phyloP scores from a whole-genome alignment of 2,888 invertebrate species.

The Phytoseiulus persimilis region DNA sequence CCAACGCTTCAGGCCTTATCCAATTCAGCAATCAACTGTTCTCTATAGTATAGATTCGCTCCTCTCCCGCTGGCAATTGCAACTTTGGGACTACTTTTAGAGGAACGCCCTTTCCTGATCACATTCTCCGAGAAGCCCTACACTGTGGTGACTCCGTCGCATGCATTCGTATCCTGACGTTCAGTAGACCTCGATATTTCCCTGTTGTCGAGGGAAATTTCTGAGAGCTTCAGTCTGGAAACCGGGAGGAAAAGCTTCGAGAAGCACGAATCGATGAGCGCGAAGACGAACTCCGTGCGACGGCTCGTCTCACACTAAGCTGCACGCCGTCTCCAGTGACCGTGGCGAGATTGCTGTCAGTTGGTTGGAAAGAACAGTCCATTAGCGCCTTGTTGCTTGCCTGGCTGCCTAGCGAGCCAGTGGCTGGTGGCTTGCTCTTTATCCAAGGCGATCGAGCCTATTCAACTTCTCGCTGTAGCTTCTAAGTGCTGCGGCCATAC shows the following conservation, averaged over 20 bases:
- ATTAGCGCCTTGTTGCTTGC: slow-evolving; percentile 5
- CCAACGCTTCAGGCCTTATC: background rate
- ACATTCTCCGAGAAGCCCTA: too few species aligned
- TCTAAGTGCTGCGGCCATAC: background rate
- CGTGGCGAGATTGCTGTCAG: background rate
- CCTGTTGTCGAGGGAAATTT: background rate
- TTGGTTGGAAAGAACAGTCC: background rate
- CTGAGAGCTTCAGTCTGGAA: background rate
- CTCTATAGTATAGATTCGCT: background rate
- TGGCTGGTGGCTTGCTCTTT: background rate
- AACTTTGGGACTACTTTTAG: background rate
- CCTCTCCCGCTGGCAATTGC: background rate
- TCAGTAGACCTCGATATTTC: too few species aligned
- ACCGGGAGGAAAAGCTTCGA: background rate
- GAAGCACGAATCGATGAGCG: background rate
- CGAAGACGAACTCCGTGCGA: background rate
- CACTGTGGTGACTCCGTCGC: too few species aligned
- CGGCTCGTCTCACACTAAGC: background rate
- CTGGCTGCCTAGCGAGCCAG: background rate
- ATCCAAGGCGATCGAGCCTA: background rate
- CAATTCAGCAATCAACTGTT: background rate
- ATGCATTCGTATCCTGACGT: too few species aligned
- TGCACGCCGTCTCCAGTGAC: background rate
- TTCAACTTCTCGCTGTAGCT: background rate
- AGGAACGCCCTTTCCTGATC: too few species aligned